Evolutionary conservation across 2,797 vertebrate genomes (phyloP).

Genomic region (Lemur catta): DNA sequence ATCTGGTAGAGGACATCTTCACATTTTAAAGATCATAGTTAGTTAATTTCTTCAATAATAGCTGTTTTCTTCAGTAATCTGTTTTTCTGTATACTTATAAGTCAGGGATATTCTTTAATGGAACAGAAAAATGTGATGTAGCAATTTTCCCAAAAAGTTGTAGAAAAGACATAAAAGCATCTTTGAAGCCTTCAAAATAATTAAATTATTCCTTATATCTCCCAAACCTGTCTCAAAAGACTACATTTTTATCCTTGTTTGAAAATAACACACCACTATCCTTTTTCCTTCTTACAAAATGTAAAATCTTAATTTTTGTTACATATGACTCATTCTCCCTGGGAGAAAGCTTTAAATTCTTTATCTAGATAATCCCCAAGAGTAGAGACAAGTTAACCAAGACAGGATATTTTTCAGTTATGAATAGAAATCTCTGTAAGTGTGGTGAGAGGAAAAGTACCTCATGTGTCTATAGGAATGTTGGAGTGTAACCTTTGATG

Average conservation of each 20-base stretch:
- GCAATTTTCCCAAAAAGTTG: conserved; percentile 8
- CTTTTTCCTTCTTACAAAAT: not conserved
- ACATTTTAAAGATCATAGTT: not conserved
- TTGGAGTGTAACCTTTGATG: not conserved
- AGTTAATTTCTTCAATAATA: conserved; percentile 10
- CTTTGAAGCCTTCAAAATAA: conserved; percentile 9
- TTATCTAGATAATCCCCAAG: not conserved
- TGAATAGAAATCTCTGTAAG: not conserved
- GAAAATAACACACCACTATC: not conserved
- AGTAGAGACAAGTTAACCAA: not conserved
- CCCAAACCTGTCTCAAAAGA: not conserved
- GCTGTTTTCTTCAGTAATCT: not conserved
- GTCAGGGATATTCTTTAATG: conserved; percentile 16
- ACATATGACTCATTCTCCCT: not conserved
- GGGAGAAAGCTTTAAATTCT: conserved; percentile 33
- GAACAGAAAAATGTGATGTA: not conserved
- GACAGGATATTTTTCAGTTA: not conserved
- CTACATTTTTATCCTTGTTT: not conserved
- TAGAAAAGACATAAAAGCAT: not conserved
- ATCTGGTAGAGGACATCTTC: not conserved
- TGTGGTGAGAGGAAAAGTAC: not conserved
- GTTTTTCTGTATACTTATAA: not conserved
- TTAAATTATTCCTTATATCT: not conserved
- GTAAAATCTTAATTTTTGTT: conserved; percentile 15
- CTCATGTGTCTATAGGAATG: not conserved